A percentile compares a stretch with the other conserved stretches of the same genome.
Evolutionary conservation across 2,888 invertebrate species (phyloP).

Genomic region (Lasioglossum villosulum): DNA sequence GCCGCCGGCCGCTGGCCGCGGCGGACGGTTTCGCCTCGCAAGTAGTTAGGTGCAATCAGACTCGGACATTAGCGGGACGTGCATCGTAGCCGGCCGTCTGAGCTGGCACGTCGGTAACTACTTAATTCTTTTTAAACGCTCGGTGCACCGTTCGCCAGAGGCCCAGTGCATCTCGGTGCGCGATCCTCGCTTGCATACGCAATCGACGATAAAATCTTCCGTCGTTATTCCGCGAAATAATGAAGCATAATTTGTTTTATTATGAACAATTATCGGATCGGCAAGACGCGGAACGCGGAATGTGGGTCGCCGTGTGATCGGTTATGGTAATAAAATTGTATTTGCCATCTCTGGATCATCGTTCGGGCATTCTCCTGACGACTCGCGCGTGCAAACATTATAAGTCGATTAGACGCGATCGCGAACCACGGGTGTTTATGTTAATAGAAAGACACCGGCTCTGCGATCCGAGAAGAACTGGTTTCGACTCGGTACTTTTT

Average conservation of each 20-base stretch:
- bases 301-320: neutral
- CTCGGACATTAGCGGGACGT: constrained; percentile 59
- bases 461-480: neutral
- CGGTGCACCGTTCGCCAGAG: neutral
- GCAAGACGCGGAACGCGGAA: neutral
- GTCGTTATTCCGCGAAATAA: constrained; percentile 5
- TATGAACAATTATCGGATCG: constrained; percentile 30
- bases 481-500: neutral
- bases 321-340: neutral
- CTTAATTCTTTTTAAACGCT: constrained; percentile 57
- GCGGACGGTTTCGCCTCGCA: constrained; percentile 21
- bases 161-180: neutral
- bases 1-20: too few species aligned
- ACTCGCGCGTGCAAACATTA: neutral
- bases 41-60: constrained; percentile 58
- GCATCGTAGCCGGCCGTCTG: constrained; percentile 47
- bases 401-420: neutral
- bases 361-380: neutral
- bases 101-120: constrained; percentile 56
- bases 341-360: neutral
- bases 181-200: neutral
- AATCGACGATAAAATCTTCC: constrained; percentile 27
- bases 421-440: neutral
- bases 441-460: neutral
- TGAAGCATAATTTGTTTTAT: constrained; percentile 35